Conservation (phyloP, 37 sponge, comb jelly and placozoan genomes). For the Halichondria panicea region DNA sequence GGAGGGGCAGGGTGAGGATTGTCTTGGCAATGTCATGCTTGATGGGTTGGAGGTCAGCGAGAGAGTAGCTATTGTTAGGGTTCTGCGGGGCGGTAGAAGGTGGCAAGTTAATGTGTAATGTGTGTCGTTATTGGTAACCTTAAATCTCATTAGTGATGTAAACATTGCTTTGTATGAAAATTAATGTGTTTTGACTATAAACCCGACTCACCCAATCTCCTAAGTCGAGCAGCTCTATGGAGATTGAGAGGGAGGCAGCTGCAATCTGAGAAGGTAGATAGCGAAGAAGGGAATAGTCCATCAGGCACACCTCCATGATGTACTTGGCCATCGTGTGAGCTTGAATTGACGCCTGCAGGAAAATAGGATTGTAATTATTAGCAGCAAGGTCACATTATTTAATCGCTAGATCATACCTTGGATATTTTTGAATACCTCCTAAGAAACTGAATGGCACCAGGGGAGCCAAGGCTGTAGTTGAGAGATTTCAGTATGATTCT, state of each 20-base stretch:
- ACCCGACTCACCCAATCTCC: no score
- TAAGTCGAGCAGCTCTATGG: slow-evolving; percentile 53
- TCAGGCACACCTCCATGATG: slow-evolving; percentile 67
- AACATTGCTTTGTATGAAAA: no score
- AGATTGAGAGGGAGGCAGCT: slow-evolving; percentile 64
- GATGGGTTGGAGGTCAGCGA: slow-evolving; percentile 41
- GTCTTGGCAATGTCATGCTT: slow-evolving; percentile 40
- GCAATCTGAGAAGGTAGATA: slow-evolving; percentile 75
- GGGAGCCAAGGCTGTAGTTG: slow-evolving; percentile 63
- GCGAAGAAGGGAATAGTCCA: slow-evolving; percentile 52
- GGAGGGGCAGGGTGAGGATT: slow-evolving; percentile 37
- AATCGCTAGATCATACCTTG: no score
- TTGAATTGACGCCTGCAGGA: slow-evolving; percentile 20
- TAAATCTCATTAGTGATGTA: no score
- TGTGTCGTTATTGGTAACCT: no score
- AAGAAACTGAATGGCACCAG: slow-evolving; percentile 78
- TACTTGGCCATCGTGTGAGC: slow-evolving; percentile 83
- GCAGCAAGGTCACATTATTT: no score
- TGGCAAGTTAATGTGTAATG: no score
- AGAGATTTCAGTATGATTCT: slow-evolving; percentile 62
- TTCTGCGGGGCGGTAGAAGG: no score
- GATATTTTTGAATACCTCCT: slow-evolving; percentile 77
- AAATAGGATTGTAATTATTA: no score
- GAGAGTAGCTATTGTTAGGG: slow-evolving; percentile 61
- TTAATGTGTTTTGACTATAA: no score